phyloP scores from a whole-genome alignment of 1,140 invertebrate genomes.

The Apis mellifera region DNA sequence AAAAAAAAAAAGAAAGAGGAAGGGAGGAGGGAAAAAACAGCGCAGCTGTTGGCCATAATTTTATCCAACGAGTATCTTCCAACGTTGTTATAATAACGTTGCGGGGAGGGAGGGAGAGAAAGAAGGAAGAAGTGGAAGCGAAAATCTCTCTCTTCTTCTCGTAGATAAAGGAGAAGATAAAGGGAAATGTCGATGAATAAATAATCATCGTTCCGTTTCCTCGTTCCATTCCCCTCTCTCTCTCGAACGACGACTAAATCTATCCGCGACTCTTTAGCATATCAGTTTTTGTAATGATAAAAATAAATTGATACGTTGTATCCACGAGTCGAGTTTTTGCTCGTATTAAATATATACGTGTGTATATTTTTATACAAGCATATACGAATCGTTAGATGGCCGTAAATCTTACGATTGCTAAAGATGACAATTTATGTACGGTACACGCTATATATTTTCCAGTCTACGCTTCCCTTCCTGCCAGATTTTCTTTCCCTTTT shows the following conservation, averaged over 20 bases:
- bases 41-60: constrained; percentile 78
- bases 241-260: too few relatives aligned
- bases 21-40: not conserved
- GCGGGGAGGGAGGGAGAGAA: constrained; percentile 69
- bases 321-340: too few relatives aligned
- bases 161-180: not conserved
- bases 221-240: not conserved
- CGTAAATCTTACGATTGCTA: not conserved
- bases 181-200: constrained; percentile 3
- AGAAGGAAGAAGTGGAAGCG: constrained; percentile 62
- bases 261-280: too few relatives aligned
- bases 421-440: constrained; percentile 3
- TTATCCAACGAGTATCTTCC: constrained; percentile 72
- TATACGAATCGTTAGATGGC: not conserved
- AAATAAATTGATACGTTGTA: too few relatives aligned
- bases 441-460: not conserved
- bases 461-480: not conserved
- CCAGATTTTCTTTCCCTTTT: constrained; percentile 34
- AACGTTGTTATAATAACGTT: constrained; percentile 75
- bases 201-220: constrained; percentile 30
- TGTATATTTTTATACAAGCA: not conserved
- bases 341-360: too few relatives aligned
- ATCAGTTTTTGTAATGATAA: too few relatives aligned
- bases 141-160: too few relatives aligned
- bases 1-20: too few relatives aligned